A percentile compares a stretch with the other conserved stretches of the same genome.
Conservation (phyloP, 2,113 vertebrate genomes). For the Mustelus asterias region DNA sequence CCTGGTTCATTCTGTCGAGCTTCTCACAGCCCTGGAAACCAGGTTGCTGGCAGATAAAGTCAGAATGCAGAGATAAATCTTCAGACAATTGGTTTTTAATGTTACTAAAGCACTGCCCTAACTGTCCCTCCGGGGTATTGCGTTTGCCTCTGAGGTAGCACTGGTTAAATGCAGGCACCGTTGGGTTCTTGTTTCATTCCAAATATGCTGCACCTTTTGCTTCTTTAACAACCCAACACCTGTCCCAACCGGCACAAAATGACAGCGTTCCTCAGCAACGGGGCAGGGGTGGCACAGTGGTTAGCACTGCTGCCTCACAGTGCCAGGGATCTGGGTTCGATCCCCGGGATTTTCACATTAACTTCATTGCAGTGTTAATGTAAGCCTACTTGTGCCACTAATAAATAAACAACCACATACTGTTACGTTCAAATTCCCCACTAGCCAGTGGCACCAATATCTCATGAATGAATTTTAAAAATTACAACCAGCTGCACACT, state of each 20-base stretch:
- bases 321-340: too few relatives aligned
- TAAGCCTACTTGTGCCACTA: too few relatives aligned
- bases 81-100: neutral
- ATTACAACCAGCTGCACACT: neutral
- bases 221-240: neutral
- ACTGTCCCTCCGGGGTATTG: neutral
- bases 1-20: neutral
- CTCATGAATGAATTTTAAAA: too few relatives aligned
- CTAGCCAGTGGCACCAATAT: too few relatives aligned
- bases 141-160: neutral
- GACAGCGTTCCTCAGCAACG: neutral
- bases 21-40: neutral
- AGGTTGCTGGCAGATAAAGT: neutral
- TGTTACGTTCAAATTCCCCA: neutral
- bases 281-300: too few relatives aligned
- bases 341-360: too few relatives aligned
- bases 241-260: neutral
- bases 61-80: neutral
- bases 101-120: neutral
- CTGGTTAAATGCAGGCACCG: neutral
- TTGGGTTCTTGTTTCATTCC: neutral
- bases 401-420: too few relatives aligned
- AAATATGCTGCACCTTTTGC: neutral
- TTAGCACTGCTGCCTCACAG: too few relatives aligned
- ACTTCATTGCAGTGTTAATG: too few relatives aligned